phyloP scores from a whole-genome alignment of 2,888 invertebrate genomes.

The Cremastinae sp. region DNA sequence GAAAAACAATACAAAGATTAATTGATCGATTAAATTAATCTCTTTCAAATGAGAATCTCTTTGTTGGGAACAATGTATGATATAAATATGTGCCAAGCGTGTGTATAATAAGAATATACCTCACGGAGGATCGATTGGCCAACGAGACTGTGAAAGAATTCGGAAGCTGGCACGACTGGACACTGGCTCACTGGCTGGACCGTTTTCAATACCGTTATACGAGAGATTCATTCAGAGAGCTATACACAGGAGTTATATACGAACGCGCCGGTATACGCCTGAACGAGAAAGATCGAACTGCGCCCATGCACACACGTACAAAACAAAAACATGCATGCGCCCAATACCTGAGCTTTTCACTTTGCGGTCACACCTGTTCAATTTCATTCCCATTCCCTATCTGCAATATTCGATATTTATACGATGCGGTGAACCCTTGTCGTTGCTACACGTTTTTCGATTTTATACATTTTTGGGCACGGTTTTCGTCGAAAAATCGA shows the following conservation, averaged over 20 bases:
- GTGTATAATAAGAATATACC: conserved; percentile 17
- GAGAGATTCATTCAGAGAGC: conserved; percentile 64
- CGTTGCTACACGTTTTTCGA: conserved; percentile 16
- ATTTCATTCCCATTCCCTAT: conserved; percentile 21
- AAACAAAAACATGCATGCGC: not conserved
- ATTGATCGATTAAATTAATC: too few relatives aligned
- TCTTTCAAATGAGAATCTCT: too few relatives aligned
- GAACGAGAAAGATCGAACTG: conserved; percentile 38
- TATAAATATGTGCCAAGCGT: not conserved
- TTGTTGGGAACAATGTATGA: too few relatives aligned
- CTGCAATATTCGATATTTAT: conserved; percentile 51
- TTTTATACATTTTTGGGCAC: not conserved
- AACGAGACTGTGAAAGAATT: conserved; percentile 58
- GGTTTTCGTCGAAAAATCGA: not conserved
- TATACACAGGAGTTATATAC: conserved; percentile 54
- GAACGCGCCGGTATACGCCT: conserved; percentile 44
- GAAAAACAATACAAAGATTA: not conserved
- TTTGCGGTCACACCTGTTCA: conserved; percentile 55
- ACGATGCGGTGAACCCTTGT: conserved; percentile 14
- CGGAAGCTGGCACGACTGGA: conserved; percentile 63
- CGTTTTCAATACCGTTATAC: conserved; percentile 68
- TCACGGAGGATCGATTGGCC: conserved; percentile 27
- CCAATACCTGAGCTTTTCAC: conserved; percentile 39
- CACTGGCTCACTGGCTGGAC: conserved; percentile 64
- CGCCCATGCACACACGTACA: not conserved